Conservation (phyloP, 2,113 vertebrate genomes). For the Sigmodon hispidus region DNA sequence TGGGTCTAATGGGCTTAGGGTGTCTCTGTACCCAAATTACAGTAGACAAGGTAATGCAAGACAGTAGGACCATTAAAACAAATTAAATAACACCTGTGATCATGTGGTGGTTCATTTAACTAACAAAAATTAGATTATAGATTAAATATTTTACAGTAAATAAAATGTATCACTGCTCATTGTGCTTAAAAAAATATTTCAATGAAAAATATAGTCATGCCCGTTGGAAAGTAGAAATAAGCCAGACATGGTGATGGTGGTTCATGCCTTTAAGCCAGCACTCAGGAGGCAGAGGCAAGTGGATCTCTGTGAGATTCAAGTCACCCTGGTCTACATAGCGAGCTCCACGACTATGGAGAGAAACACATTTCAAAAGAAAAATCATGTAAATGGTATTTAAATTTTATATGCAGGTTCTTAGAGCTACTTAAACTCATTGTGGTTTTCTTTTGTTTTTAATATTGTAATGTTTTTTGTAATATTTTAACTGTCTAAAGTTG, state of each 20-base stretch:
- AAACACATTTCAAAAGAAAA: neutral
- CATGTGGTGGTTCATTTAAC: neutral
- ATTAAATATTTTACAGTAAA: conserved; percentile 41
- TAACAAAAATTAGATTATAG: conserved; percentile 12
- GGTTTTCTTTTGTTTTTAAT: conserved; percentile 2
- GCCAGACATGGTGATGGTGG: neutral
- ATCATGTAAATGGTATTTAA: neutral
- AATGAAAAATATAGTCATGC: neutral
- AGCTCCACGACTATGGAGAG: neutral
- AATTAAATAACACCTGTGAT: conserved; percentile 21
- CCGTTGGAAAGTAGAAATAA: neutral
- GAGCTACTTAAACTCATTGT: neutral
- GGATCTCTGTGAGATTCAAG: neutral
- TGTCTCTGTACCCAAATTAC: neutral
- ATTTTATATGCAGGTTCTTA: neutral
- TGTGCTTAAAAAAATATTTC: conserved; percentile 36
- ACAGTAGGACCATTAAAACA: neutral
- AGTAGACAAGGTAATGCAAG: neutral
- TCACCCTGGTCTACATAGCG: neutral
- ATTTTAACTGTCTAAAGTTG: neutral
- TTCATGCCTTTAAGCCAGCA: neutral
- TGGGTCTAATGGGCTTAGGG: neutral
- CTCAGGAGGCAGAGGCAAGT: neutral
- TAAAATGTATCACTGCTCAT: neutral
- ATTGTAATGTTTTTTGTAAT: neutral